These are phyloP conservation scores for Philaenus spumarius DNA, from an alignment of 1,140 invertebrate species.

Conservation along the genomic window DNA sequence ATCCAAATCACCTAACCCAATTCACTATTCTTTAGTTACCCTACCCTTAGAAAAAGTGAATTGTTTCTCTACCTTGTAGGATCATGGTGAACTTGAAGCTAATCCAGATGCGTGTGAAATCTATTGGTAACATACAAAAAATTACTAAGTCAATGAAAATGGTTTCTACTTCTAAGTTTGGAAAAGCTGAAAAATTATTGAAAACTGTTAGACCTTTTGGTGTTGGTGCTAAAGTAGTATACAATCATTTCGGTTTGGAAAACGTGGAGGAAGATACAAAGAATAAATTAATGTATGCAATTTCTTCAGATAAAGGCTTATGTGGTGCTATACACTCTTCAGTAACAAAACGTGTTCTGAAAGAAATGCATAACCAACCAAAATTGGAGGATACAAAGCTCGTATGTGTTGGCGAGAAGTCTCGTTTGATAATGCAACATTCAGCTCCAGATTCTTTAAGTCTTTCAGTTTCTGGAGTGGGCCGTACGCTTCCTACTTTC, in stretches of 20 bases:
- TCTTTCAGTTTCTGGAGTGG: conserved; percentile 52
- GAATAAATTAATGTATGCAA: conserved; percentile 41
- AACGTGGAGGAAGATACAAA: conserved; percentile 31
- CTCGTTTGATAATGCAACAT: conserved; percentile 46
- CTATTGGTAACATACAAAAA: conserved; percentile 67
- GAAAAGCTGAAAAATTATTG: conserved; percentile 58
- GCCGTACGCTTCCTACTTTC: conserved; percentile 55
- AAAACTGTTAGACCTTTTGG: conserved; percentile 35
- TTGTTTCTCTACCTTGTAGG: no score
- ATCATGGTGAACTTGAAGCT: neutral
- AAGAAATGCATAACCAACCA: conserved; percentile 30
- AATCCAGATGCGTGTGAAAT: conserved; percentile 44
- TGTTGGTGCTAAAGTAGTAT: conserved; percentile 30
- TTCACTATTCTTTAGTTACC: no score
- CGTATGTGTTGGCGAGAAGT: conserved; percentile 58
- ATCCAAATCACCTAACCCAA: no score
- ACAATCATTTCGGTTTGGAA: conserved; percentile 30
- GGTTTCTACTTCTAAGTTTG: conserved; percentile 60
- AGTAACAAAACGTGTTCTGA: conserved; percentile 39
- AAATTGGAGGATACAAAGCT: conserved; percentile 39
- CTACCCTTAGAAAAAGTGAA: no score
- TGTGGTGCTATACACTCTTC: conserved; percentile 59
- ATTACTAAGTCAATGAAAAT: conserved; percentile 75
- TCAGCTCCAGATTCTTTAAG: conserved; percentile 45
- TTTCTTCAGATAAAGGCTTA: conserved; percentile 60